Conservation (phyloP, 1,140 invertebrate species). For the Trichonephila clavata region DNA sequence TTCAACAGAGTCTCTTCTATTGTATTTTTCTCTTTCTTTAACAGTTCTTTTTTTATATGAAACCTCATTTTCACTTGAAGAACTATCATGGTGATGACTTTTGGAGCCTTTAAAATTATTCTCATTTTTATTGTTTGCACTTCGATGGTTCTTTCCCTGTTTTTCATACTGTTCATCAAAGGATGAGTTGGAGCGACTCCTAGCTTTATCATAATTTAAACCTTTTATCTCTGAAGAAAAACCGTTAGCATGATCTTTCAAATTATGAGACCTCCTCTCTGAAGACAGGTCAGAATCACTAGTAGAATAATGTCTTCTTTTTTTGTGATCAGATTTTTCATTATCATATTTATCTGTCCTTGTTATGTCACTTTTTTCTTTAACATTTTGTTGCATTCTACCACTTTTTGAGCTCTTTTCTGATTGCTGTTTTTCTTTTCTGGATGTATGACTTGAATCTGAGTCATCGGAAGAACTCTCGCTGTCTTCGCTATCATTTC, state of each 20-base stretch:
- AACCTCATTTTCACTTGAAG: not conserved
- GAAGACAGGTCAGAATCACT: not conserved
- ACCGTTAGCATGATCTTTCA: not conserved
- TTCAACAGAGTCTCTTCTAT: not conserved
- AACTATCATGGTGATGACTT: not conserved
- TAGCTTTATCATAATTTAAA: not conserved
- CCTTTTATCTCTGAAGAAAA: not conserved
- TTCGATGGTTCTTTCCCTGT: not conserved
- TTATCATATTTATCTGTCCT: not conserved
- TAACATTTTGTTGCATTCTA: not conserved
- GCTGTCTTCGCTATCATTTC: not conserved
- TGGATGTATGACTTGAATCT: not conserved
- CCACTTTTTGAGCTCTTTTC: not conserved
- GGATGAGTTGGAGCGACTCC: not conserved
- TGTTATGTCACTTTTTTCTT: not conserved
- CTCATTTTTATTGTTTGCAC: not conserved
- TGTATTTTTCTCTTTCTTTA: not conserved
- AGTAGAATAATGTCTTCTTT: not conserved
- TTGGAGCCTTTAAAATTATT: not conserved
- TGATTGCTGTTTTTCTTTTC: not conserved
- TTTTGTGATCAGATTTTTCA: not conserved
- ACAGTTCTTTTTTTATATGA: not conserved
- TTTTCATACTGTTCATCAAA: not conserved
- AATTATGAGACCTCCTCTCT: not conserved
- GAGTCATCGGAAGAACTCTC: slow-evolving; percentile 25